phyloP scores from a whole-genome alignment of 2,113 vertebrate species.

The human (Homo sapiens) region DNA sequence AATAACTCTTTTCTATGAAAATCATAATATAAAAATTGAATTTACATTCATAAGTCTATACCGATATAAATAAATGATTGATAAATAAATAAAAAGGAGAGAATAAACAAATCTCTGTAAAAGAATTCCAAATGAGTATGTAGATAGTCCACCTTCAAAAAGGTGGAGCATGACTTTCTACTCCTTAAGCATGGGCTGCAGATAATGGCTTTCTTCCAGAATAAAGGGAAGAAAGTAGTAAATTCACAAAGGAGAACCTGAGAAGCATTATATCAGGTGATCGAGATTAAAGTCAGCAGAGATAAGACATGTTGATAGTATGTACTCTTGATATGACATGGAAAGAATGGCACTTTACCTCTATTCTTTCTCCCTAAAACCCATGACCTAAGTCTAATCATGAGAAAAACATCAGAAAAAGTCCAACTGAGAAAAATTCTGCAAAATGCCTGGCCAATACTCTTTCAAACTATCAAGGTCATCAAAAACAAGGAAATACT shows the following conservation, averaged over 20 bases:
- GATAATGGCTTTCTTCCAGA: neutral
- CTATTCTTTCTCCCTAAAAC: neutral
- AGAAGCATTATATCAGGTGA: neutral
- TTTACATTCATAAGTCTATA: neutral
- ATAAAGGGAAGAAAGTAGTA: neutral
- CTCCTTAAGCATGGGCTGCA: neutral
- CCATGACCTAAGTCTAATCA: neutral
- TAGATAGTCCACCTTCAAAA: neutral
- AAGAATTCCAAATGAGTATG: neutral
- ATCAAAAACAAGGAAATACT: neutral
- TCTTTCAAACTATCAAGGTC: neutral
- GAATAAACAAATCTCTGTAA: neutral
- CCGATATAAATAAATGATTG: neutral
- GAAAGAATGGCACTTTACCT: neutral
- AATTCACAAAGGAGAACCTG: neutral
- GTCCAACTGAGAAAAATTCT: neutral
- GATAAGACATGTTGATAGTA: neutral
- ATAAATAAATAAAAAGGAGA: neutral
- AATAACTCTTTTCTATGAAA: conserved; percentile 6
- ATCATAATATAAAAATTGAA: neutral
- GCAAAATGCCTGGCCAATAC: neutral
- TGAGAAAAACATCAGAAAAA: neutral
- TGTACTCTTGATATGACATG: neutral
- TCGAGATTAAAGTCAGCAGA: neutral
- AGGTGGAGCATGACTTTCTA: neutral